These are phyloP conservation scores for Marmota flaviventris DNA, from an alignment of 2,113 vertebrate species.

Conservation along the genomic window DNA sequence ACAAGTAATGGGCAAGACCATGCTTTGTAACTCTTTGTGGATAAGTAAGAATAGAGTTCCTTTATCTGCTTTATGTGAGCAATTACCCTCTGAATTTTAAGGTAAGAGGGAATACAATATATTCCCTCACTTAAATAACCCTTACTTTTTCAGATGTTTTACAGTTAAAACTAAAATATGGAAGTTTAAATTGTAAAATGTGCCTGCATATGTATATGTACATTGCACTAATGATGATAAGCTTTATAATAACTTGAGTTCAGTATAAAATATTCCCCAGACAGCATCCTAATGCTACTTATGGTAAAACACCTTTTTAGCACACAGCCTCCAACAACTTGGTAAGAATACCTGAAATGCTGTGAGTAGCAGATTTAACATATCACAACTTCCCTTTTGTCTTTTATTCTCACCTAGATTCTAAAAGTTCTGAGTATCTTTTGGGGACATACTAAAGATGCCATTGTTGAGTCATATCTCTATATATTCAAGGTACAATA, in stretches of 20 bases:
- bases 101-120: not conserved
- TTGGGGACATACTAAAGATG: not conserved
- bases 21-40: not conserved
- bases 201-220: not conserved
- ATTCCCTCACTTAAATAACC: not conserved
- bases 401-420: not conserved
- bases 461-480: not conserved
- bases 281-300: not conserved
- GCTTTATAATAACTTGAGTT: not conserved
- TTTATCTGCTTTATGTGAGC: not conserved
- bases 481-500: constrained; percentile 18
- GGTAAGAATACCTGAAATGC: not conserved
- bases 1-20: not conserved
- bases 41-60: not conserved
- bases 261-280: not conserved
- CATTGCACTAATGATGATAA: not conserved
- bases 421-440: not conserved
- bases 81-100: not conserved
- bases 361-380: not conserved
- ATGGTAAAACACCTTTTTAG: not conserved
- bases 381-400: not conserved
- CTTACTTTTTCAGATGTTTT: constrained; percentile 2
- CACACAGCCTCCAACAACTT: not conserved
- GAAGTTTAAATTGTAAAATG: constrained; percentile 10
- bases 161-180: not conserved